These are phyloP conservation scores for Miniopterus natalensis DNA, from an alignment of 2,113 vertebrate genomes.

Conservation along the genomic window DNA sequence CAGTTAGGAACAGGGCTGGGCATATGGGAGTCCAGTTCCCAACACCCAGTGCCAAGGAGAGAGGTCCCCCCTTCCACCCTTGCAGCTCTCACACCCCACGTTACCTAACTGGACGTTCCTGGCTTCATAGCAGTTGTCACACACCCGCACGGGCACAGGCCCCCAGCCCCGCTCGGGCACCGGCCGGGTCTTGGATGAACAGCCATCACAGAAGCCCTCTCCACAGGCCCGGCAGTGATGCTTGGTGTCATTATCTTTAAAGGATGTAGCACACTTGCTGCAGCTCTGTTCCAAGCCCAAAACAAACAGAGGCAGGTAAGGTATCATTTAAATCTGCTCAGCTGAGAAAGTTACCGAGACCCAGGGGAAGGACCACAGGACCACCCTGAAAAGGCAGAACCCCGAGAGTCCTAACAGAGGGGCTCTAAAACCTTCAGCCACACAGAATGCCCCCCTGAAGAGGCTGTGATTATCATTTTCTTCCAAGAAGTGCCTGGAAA, in stretches of 20 bases:
- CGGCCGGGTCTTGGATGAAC: conserved; percentile 95
- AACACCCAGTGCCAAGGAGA: neutral
- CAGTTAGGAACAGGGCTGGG: neutral
- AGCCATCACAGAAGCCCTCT: conserved; percentile 97
- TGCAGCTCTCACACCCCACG: neutral
- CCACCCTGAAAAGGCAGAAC: neutral
- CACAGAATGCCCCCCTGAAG: neutral
- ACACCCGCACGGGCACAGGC: conserved; percentile 95
- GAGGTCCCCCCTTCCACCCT: neutral
- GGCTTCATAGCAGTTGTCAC: conserved; percentile 95
- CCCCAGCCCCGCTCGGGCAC: conserved; percentile 99
- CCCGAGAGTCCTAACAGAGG: neutral
- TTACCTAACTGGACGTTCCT: conserved; percentile 92
- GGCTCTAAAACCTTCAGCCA: neutral
- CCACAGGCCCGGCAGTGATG: conserved; percentile 99
- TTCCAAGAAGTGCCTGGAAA: neutral
- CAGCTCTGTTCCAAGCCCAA: conserved; percentile 91
- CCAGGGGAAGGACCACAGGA: neutral
- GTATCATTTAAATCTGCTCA: conserved; percentile 8
- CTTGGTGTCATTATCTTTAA: conserved; percentile 97
- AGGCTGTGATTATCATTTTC: neutral
- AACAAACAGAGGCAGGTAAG: conserved; percentile 75
- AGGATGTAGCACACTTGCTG: conserved; percentile 93
- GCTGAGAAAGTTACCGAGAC: neutral
- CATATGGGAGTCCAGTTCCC: neutral